Evolutionary conservation across 2,113 vertebrate genomes (phyloP).

Genomic region (Solenodon paradoxus): DNA sequence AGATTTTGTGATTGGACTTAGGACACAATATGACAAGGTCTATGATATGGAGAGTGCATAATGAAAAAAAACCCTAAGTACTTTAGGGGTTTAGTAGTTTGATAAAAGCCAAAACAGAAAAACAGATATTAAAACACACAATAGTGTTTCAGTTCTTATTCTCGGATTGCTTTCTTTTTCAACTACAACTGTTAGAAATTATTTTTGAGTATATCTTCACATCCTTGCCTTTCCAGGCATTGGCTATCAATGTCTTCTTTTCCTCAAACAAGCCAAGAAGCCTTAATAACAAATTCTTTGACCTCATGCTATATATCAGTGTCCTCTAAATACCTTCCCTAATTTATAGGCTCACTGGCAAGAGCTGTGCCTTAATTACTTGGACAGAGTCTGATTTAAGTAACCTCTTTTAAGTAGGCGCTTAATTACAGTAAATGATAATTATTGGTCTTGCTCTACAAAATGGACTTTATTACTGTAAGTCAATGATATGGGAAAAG

Average conservation of each 20-base stretch:
- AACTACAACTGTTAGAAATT: not conserved
- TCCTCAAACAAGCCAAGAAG: not conserved
- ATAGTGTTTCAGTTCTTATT: not conserved
- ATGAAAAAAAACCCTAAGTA: not conserved
- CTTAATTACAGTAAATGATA: not conserved
- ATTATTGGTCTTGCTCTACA: not conserved
- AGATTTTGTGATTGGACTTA: not conserved
- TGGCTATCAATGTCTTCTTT: not conserved
- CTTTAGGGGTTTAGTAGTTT: not conserved
- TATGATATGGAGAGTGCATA: not conserved
- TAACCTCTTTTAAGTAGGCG: not conserved
- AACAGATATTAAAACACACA: not conserved
- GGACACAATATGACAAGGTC: not conserved
- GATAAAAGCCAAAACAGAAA: not conserved
- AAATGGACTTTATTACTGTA: not conserved
- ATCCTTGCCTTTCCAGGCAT: not conserved
- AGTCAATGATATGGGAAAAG: not conserved
- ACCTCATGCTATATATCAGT: not conserved
- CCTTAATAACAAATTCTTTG: not conserved
- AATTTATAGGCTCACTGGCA: not conserved
- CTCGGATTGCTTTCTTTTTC: not conserved
- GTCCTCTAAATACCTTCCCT: not conserved
- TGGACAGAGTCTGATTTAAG: slow-evolving; percentile 24
- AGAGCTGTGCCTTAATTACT: slow-evolving; percentile 35
- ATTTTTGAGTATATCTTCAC: not conserved